These are phyloP conservation scores for Eumerus sabulonum DNA, from an alignment of 2,888 invertebrate species.

Conservation along the genomic window DNA sequence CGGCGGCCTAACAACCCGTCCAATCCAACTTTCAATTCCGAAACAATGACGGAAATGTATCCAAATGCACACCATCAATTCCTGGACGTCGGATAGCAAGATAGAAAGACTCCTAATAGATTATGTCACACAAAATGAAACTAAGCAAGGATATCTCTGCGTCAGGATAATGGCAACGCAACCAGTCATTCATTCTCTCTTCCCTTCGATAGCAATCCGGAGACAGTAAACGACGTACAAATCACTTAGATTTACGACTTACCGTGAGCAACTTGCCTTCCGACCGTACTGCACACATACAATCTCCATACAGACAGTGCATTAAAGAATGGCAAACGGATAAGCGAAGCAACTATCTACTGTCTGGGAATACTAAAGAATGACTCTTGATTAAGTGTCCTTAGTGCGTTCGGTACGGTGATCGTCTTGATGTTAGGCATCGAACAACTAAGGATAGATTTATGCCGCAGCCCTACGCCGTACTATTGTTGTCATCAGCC, in stretches of 20 bases:
- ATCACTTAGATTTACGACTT: constrained; percentile 60
- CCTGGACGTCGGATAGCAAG: constrained; percentile 37
- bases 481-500: too few relatives aligned
- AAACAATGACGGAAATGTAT: constrained; percentile 37
- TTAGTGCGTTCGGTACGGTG: too few relatives aligned
- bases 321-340: too few relatives aligned
- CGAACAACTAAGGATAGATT: too few relatives aligned
- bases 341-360: too few relatives aligned
- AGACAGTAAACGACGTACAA: constrained; percentile 61
- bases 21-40: constrained; percentile 1
- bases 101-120: constrained; percentile 53
- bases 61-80: constrained; percentile 47
- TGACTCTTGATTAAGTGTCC: too few relatives aligned
- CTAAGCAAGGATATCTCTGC: constrained; percentile 45
- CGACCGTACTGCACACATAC: too few relatives aligned
- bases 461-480: too few relatives aligned
- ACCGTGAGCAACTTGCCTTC: constrained; percentile 9
- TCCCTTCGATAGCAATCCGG: constrained; percentile 23
- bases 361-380: too few relatives aligned
- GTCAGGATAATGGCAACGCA: constrained; percentile 54
- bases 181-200: constrained; percentile 9
- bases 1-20: neutral
- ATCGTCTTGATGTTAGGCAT: too few relatives aligned
- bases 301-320: too few relatives aligned
- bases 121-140: constrained; percentile 56